Conservation (phyloP, 1,140 invertebrate genomes). For the Drosophila gunungcola region DNA sequence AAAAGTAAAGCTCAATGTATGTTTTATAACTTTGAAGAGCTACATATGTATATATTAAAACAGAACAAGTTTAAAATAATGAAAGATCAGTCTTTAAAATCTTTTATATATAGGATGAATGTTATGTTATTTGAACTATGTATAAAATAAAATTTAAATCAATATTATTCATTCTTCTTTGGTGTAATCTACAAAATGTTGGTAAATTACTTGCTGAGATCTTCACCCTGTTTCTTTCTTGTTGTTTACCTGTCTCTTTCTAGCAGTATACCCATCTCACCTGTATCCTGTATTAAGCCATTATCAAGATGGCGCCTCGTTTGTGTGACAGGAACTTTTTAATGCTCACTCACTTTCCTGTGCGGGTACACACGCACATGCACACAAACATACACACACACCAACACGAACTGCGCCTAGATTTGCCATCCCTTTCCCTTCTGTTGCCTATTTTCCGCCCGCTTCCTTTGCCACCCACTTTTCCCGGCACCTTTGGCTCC, state of each 20-base stretch:
- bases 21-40: no score
- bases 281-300: constrained; percentile 34
- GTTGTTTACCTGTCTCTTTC: neutral
- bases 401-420: constrained; percentile 32
- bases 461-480: neutral
- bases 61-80: no score
- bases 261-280: constrained; percentile 2
- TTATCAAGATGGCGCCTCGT: constrained; percentile 68
- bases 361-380: constrained; percentile 9
- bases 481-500: constrained; percentile 36
- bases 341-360: constrained; percentile 25
- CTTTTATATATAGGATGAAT: no score
- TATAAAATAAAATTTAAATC: no score
- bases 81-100: no score
- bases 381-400: constrained; percentile 9
- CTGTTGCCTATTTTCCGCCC: neutral
- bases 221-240: neutral
- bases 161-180: neutral
- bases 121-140: no score
- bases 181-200: neutral
- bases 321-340: constrained; percentile 37
- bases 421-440: constrained; percentile 9
- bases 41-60: no score
- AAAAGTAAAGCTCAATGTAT: no score
- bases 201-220: neutral